phyloP scores from a whole-genome alignment of 2,888 invertebrate species.

The Lithophane semibrunnea region DNA sequence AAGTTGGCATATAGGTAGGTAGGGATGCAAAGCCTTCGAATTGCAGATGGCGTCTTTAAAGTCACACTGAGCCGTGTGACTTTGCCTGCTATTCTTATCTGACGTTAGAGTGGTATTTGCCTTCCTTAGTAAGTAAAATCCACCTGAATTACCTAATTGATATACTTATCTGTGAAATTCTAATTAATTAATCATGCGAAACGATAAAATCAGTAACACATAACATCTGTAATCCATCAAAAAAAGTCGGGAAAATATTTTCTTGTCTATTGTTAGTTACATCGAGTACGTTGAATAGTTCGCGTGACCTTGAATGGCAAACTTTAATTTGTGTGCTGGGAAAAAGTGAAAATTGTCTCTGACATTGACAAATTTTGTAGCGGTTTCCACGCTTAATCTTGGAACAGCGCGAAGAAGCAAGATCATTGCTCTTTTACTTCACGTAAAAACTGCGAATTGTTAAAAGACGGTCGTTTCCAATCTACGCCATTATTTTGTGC shows the following conservation, averaged over 20 bases:
- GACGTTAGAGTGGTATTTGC: neutral
- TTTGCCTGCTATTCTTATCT: slow-evolving; percentile 16
- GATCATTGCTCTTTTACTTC: slow-evolving; percentile 47
- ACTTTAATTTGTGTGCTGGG: slow-evolving; percentile 42
- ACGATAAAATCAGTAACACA: slow-evolving; percentile 25
- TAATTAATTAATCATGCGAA: slow-evolving; percentile 13
- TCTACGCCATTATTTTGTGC: slow-evolving; percentile 1
- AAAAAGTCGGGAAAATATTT: slow-evolving; percentile 37
- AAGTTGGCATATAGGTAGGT: neutral
- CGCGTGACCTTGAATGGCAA: slow-evolving; percentile 55
- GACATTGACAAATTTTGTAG: slow-evolving; percentile 57
- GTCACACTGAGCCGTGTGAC: too few species aligned
- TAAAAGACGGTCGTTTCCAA: neutral
- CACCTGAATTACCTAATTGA: slow-evolving; percentile 16
- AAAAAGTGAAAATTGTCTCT: slow-evolving; percentile 61
- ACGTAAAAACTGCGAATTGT: slow-evolving; percentile 37
- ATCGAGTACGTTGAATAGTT: slow-evolving; percentile 28
- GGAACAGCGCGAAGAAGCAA: slow-evolving; percentile 30
- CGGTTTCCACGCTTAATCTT: slow-evolving; percentile 50
- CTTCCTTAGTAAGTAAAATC: slow-evolving; percentile 7
- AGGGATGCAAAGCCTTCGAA: slow-evolving; percentile 23
- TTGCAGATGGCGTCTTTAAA: slow-evolving; percentile 8
- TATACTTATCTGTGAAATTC: slow-evolving; percentile 1
- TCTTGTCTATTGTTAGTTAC: slow-evolving; percentile 40
- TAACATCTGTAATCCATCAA: slow-evolving; percentile 30